Conservation (phyloP, 2,113 vertebrate species). For the Rhabdomys dilectus region DNA sequence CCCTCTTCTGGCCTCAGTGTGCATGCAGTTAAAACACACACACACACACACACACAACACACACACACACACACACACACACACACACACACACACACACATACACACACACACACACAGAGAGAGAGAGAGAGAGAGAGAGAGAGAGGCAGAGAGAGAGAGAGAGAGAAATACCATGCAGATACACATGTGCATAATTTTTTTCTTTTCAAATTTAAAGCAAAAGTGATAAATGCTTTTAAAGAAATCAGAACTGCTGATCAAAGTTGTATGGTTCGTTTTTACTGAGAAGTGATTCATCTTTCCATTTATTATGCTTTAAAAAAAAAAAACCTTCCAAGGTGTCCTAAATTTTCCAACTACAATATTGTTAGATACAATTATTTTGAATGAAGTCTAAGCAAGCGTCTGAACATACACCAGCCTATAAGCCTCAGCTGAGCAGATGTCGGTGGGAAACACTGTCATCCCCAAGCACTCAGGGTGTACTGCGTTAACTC, state of each 20-base stretch:
- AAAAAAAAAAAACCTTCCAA: neutral
- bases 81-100: neutral
- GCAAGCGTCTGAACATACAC: neutral
- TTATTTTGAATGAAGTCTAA: neutral
- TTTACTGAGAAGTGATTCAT: neutral
- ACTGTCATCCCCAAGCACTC: neutral
- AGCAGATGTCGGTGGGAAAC: neutral
- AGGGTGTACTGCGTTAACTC: neutral
- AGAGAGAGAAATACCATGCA: neutral
- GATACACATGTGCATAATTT: neutral
- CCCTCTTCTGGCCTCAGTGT: neutral
- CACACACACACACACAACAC: neutral
- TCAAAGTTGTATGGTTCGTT: neutral
- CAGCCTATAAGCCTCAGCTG: neutral
- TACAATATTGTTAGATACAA: neutral
- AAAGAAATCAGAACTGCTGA: neutral
- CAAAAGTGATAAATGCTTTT: neutral
- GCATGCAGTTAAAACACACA: neutral
- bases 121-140: too few relatives aligned
- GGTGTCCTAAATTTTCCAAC: neutral
- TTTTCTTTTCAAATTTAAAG: neutral
- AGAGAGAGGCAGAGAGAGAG: too few relatives aligned
- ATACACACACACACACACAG: neutral
- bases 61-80: neutral
- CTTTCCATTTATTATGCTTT: neutral